phyloP scores from a whole-genome alignment of 2,113 vertebrate species.

The Chionis minor region DNA sequence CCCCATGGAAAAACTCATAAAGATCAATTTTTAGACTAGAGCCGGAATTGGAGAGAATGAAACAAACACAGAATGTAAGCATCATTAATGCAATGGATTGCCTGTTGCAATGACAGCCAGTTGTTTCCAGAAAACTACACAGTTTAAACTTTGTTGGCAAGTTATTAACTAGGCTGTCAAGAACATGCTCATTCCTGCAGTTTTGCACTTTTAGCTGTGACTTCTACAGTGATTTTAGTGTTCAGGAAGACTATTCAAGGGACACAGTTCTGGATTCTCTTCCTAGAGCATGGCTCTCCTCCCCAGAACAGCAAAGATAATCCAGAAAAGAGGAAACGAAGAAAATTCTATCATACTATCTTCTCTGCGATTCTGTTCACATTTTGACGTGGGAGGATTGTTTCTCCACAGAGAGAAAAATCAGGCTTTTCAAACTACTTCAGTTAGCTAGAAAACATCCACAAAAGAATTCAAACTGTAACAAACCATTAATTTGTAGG shows the following conservation, averaged over 20 bases:
- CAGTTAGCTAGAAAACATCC: neutral
- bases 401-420: neutral
- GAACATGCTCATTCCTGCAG: neutral
- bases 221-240: neutral
- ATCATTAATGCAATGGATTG: neutral
- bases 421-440: neutral
- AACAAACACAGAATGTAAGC: neutral
- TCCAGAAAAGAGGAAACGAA: neutral
- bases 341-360: neutral
- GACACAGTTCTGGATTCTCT: neutral
- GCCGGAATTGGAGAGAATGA: neutral
- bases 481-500: neutral
- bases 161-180: neutral
- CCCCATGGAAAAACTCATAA: neutral
- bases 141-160: neutral
- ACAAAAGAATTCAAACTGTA: neutral
- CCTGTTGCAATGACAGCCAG: neutral
- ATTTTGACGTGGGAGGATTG: neutral
- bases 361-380: neutral
- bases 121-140: neutral
- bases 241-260: neutral
- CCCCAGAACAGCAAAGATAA: neutral
- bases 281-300: neutral
- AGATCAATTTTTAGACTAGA: neutral
- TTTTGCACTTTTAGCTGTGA: neutral